Evolutionary conservation across 2,797 vertebrate species (phyloP).

Genomic region (Pempheris klunzingeri): DNA sequence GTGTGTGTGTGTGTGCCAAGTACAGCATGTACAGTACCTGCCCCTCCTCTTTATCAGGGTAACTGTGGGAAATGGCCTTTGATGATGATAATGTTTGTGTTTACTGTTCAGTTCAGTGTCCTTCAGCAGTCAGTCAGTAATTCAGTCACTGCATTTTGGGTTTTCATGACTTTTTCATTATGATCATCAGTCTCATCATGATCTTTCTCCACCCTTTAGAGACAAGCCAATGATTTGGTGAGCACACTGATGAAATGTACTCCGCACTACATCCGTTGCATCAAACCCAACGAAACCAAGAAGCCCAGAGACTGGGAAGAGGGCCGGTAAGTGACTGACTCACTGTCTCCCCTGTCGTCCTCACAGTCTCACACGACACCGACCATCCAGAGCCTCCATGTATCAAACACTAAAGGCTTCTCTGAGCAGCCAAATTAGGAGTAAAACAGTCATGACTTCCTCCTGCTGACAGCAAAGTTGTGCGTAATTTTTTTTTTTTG

Average conservation of each 20-base stretch:
- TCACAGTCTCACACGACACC: not conserved
- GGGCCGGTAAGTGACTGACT: constrained; percentile 87
- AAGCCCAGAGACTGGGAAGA: constrained; percentile 98
- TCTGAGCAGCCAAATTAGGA: too few relatives aligned
- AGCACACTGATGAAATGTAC: constrained; percentile 98
- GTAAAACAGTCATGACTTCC: not conserved
- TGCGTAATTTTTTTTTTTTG: not conserved
- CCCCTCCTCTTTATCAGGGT: constrained; percentile 20
- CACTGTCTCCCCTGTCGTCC: not conserved
- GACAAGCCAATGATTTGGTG: constrained; percentile 98
- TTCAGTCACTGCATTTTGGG: not conserved
- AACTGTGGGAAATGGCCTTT: constrained; percentile 17
- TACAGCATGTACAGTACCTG: not conserved
- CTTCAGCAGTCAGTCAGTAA: constrained; percentile 22
- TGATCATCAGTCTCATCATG: constrained; percentile 3
- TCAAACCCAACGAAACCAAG: constrained; percentile 99
- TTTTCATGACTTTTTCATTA: constrained; percentile 5
- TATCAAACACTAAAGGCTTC: not conserved
- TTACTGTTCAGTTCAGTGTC: constrained; percentile 18
- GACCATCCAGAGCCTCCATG: not conserved
- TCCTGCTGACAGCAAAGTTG: not conserved
- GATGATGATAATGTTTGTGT: constrained; percentile 28
- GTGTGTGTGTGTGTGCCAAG: too few relatives aligned
- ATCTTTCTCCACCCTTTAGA: constrained; percentile 80
- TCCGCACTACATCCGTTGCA: constrained; percentile 98